Evolutionary conservation across 2,888 invertebrate species (phyloP), one percentile per base, ranked within the genome.

Genomic region (Volucella zonaria): DNA sequence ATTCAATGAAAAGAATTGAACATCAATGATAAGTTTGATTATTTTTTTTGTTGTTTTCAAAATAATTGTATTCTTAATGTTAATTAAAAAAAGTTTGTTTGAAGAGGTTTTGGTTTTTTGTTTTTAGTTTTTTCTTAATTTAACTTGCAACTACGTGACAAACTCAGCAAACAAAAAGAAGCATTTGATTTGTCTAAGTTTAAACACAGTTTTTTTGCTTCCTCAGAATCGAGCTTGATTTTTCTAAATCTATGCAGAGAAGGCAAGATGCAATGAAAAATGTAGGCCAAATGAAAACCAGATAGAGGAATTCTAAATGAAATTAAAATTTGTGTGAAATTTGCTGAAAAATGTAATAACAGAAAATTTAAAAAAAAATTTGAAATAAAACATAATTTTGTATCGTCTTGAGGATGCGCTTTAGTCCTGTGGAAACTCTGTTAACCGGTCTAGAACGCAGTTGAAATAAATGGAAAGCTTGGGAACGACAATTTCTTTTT

Each of bases 111-210:
- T 45, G 3, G 58, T 23, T 1, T n/a, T 45, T 18, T 54, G 15
- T 66, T 58, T 78, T 9, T 56, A 47, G 45, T 68, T 43, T 23
- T 42, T 14, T 14, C 12, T n/a, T 45, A 11, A 52, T 59, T 58
- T 52, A 43, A 66, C 56, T 83, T 80, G 83, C 83, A 83, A 80
- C 83, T 80, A 83, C 80, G 70, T 80, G 70, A 66, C 40, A 71
- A 75, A 54, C 38, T 83, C 38, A 71, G 75, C 59, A 80, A 83
- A 61, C 49, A 40, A 79, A 62, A 67, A 71, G n/a, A 83, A 80
- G 83, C 80, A 38, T 47, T 62, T 70, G 40, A 31, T 31, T 61
- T 59, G 42, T 54, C n/a, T 31, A 61, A 38, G 15, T 66, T 64
- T 58, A 18, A 40, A 56, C 42, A 64, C 18, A 56, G 8, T 47